Evolutionary conservation across 2,797 vertebrate species (phyloP).

Genomic region (Phyllotis vaccarum): DNA sequence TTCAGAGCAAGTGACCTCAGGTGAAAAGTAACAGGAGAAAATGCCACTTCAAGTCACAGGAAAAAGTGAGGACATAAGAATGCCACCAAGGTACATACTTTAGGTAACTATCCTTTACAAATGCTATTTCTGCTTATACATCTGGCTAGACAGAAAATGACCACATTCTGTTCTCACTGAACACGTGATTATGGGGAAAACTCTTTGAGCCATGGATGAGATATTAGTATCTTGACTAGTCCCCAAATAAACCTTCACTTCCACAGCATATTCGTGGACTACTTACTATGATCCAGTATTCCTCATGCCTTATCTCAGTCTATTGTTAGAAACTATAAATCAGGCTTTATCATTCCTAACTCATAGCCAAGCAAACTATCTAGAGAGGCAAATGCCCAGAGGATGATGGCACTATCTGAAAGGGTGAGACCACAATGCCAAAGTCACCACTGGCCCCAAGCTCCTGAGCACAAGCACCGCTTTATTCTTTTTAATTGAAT

Average conservation of each 20-base stretch:
- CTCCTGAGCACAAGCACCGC: neutral
- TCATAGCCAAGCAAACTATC: constrained; percentile 44
- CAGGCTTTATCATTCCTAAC: neutral
- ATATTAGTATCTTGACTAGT: neutral
- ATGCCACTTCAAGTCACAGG: neutral
- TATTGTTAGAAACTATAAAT: neutral
- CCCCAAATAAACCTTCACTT: neutral
- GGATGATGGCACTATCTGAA: constrained; percentile 58
- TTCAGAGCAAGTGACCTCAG: neutral
- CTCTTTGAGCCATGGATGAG: neutral
- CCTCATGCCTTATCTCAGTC: neutral
- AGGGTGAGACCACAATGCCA: constrained; percentile 68
- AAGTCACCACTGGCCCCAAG: neutral
- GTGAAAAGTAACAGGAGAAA: neutral
- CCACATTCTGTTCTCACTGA: neutral
- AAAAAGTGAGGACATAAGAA: neutral
- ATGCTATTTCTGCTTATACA: neutral
- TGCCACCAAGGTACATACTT: neutral
- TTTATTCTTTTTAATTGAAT: neutral
- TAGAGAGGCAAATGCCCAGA: constrained; percentile 67
- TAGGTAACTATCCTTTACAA: neutral
- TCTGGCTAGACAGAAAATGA: neutral
- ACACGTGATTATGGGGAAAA: neutral
- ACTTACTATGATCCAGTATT: neutral
- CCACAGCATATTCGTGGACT: neutral